A percentile compares a stretch with the other conserved stretches of the same genome.
phyloP scores from a whole-genome alignment of 1,140 invertebrate species.

The Diuraphis noxia region DNA sequence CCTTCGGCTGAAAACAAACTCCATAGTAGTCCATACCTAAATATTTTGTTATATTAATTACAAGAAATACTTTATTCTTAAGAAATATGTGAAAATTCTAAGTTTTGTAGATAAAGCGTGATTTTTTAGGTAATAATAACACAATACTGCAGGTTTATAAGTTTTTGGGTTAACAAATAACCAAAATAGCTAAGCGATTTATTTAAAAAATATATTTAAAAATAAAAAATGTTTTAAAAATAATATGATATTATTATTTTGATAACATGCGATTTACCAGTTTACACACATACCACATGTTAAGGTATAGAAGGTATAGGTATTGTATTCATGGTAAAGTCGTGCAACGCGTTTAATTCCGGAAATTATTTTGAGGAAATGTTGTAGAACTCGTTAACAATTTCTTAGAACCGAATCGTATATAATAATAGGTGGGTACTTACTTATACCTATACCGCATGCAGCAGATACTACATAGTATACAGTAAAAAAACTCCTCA shows the following conservation, averaged over 20 bases:
- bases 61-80: neutral
- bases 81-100: neutral
- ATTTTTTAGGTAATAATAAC: neutral
- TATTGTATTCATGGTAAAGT: neutral
- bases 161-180: neutral
- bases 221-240: neutral
- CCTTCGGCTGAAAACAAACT: neutral
- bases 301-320: neutral
- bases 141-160: neutral
- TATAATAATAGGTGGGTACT: too few species aligned
- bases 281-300: too few species aligned
- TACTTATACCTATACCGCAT: too few species aligned
- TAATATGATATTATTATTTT: neutral
- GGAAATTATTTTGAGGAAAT: conserved; percentile 5
- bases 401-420: neutral
- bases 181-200: neutral
- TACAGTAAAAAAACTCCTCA: neutral
- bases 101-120: neutral
- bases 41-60: neutral
- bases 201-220: neutral
- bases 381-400: neutral
- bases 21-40: too few species aligned
- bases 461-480: neutral
- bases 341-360: neutral
- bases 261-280: neutral